Base-by-base conservation (phyloP, 2,888 invertebrate genomes). In the Hecatera dysodea region DNA sequence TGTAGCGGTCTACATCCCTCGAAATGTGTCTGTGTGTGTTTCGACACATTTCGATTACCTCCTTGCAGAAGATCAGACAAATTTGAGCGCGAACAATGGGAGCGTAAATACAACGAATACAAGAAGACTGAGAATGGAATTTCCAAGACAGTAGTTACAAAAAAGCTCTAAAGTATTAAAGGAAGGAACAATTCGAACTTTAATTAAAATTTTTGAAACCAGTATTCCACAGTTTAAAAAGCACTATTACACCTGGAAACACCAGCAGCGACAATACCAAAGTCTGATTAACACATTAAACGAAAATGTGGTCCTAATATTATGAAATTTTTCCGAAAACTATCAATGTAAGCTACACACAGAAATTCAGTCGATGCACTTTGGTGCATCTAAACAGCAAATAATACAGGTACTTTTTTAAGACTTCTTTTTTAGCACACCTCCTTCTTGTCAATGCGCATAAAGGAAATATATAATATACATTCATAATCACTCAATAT, bases 321-420 rank as follows among this genome's bases (percentile, higher is more conserved):
- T 66, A 27, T 57, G 57, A n/a, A 59, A 66, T 57, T 59, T 66
- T 66, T 66, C 59, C 8, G 50, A 66, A 66, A 66, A 66, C 12
- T 59, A 66, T 57, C 8, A 19, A 57, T 66, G 48, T 52, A 66
- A 66, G 57, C 17, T 66, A 15, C 17, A 22, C 17, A 56, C 15
- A 19, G 65, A 65, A 36, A 65, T 65, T 36, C 65, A 65, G 22
- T 55, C 65, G 17, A 55, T 65, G 65, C 56, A 65, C 19, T 65
- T 65, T 55, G 56, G 66, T 9, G 57, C 57, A 46, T 61, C 60
- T 9, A 48, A 61, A 61, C 60, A 46, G 15, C 60, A 61, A 61
- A 61, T 61, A 15, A 46, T 46, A 48, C 29, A 61, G 29, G 46
- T 61, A 17, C 1, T 46, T 44, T 60, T 60, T n/a, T 44, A 27